Evolutionary conservation across 2,113 vertebrate species (phyloP), one percentile per base, ranked within the genome.

Genomic region (Piaya cayana): DNA sequence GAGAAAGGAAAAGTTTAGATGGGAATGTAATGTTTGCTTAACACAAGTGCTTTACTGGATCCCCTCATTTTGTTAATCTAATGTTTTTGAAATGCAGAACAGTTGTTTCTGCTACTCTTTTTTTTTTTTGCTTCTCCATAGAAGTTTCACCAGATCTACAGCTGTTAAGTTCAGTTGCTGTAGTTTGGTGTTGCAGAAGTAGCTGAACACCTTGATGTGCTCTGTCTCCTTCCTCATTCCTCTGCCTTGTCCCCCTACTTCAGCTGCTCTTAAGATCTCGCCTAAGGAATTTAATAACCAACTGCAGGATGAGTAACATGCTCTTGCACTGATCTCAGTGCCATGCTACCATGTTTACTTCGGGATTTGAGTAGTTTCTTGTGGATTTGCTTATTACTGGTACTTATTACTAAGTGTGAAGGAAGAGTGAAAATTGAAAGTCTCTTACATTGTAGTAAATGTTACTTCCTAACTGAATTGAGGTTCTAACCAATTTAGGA

Each of bases 1-100:
- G 62, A 92, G 93, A 94, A 77, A 88, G 50, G 85, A 82, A 92
- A 83, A 97, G 71, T 87, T 70, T 81, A 91, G 86, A 75, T 93
- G 86, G 58, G 82, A 83, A 42, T 92, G 26, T 95, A 86, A 62
- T 37, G n/a, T 88, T 58, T 87, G 36, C 76, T 90, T 92, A 92
- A 82, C 75, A 49, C 52, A 77, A 84, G 50, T 81, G 75, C 79
- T 95, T 67, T 50, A 65, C 72, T 95, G 84, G 14, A 68, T 75
- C 82, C 84, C 84, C 45, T 94, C 23, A 45, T 88, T 71, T 93
- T 92, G 69, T 93, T 92, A 75, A 82, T 96, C 80, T 94, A 86
- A 74, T 82, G 59, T 39, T 53, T 30, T 25, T 65, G 90, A 93
- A 95, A 93, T 52, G 68, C 43, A 77, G 63, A 94, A 71, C 81